A percentile compares a stretch with the other conserved stretches of the same genome.
Evolutionary conservation across 2,888 invertebrate species (phyloP).

Genomic region (Megastigmus dorsalis): DNA sequence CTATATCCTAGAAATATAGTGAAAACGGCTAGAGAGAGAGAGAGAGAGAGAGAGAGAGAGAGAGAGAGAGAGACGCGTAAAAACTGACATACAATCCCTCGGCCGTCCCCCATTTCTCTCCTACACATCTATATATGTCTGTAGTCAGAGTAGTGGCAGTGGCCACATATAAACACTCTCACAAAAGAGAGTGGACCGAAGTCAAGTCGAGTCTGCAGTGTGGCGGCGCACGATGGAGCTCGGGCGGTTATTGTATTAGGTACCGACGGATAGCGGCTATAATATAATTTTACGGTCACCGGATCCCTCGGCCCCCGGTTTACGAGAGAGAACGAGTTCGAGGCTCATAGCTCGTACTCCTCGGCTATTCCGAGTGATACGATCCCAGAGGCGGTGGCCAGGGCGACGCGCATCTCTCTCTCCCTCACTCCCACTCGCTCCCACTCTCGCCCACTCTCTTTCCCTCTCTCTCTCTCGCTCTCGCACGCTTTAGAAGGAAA

Average conservation of each 20-base stretch:
- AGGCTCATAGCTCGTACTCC: conserved; percentile 10
- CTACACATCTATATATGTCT: not conserved
- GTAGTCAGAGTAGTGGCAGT: too few relatives aligned
- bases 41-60: too few relatives aligned
- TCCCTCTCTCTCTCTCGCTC: conserved; percentile 1
- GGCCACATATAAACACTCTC: not conserved
- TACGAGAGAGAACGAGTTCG: conserved; percentile 34
- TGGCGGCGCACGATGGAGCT: not conserved
- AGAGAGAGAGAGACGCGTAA: not conserved
- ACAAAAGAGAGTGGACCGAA: conserved; percentile 8
- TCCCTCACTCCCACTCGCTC: not conserved
- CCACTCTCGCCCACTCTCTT: not conserved
- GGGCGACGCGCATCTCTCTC: not conserved
- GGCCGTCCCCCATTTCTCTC: too few relatives aligned
- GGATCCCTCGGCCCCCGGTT: conserved; percentile 30
- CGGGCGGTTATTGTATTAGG: conserved; percentile 46
- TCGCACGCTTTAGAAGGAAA: not conserved
- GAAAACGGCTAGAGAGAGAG: too few relatives aligned
- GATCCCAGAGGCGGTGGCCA: not conserved
- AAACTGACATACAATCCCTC: not conserved
- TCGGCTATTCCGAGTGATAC: conserved; percentile 1
- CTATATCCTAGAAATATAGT: not conserved
- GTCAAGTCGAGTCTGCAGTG: conserved; percentile 7
- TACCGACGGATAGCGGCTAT: conserved; percentile 37
- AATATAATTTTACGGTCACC: conserved; percentile 49